Conservation (phyloP, 2,797 vertebrate genomes). For the Hoplostethus mediterraneus region DNA sequence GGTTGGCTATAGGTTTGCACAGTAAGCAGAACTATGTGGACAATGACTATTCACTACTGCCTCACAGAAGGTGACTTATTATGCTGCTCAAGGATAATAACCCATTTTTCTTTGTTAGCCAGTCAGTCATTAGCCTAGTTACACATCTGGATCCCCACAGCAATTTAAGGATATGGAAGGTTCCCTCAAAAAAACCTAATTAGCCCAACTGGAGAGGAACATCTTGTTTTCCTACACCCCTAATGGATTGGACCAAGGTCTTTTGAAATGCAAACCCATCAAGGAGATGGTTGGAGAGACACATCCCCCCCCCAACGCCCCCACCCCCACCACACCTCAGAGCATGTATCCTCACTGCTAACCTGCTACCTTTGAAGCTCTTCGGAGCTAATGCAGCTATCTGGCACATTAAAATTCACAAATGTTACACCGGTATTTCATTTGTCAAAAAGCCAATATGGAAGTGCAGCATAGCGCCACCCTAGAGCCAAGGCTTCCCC, state of each 20-base stretch:
- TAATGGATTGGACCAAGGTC: constrained; percentile 84
- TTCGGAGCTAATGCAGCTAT: constrained; percentile 18
- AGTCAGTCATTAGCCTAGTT: constrained; percentile 87
- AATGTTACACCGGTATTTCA: constrained; percentile 13
- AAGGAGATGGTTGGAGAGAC: constrained; percentile 74
- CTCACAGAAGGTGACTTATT: constrained; percentile 79
- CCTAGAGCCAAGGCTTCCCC: neutral
- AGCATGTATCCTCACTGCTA: constrained; percentile 42
- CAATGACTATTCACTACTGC: constrained; percentile 51
- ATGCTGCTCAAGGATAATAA: constrained; percentile 71
- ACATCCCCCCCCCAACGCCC: constrained; percentile 34
- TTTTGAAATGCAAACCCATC: constrained; percentile 85
- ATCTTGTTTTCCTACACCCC: constrained; percentile 82
- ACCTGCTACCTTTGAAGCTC: constrained; percentile 44
- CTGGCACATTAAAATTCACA: constrained; percentile 32
- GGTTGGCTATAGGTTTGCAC: constrained; percentile 43
- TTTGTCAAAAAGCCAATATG: constrained; percentile 2
- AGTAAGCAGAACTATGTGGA: constrained; percentile 46
- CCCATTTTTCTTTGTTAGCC: constrained; percentile 86
- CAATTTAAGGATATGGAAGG: constrained; percentile 82
- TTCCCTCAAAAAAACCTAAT: constrained; percentile 79
- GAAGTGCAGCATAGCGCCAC: neutral
- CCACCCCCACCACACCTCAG: constrained; percentile 21
- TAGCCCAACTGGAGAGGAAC: constrained; percentile 81
- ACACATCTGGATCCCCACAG: constrained; percentile 86